Base-by-base conservation (phyloP, 2,113 vertebrate genomes). In the Pollachius pollachius region DNA sequence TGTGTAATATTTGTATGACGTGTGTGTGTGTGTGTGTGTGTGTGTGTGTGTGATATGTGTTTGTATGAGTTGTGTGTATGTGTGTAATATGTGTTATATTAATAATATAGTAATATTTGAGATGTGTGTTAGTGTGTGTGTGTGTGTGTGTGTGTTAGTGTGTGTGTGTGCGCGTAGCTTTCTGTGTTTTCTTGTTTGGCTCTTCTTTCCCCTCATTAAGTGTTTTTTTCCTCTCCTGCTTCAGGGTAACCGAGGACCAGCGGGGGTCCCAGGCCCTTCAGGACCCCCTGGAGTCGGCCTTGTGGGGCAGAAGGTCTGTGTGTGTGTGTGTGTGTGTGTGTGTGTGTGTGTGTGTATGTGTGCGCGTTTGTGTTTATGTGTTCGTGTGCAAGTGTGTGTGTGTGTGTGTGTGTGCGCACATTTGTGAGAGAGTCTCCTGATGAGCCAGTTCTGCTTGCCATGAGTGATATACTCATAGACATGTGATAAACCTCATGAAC, bases 201-300 rank as follows among this genome's bases (percentile, higher is more conserved):
- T 34, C 30, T 34, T 34, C 30, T 34, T 34, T 4, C 30, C 30
- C 30, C 30, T 34, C 30, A 34, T 34, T 34, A 34, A 34, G 30
- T 34, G 4, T 4, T 34, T 34, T 30, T 30, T 56, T 79, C 78
- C 18, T 69, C 12, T 48, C 41, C 8, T 13, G 41, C 60, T 67
- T 67, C 77, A 96, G 94, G 95, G 95, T 72, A 90, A 94, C 52
- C 76, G 27, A 76, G 94, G 95, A 1, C 64, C 83, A 15, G 90
- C 75, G 27, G 95, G 95, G 0, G 69, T 62, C 21, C 89, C 87
- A 1, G 94, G 95, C 0, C 88, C 75, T 0, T 64, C 79, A 0
- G 94, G 94, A 2, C 90, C 91, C 27, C 65, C 66, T 1, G 95
- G 95, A 19, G 37, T 59, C 0, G 93, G 92, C 81, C 80, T 9